Evolutionary conservation across 1,140 invertebrate genomes (phyloP), one percentile per base, ranked within the genome.

Genomic region (Zaprionus inermis): DNA sequence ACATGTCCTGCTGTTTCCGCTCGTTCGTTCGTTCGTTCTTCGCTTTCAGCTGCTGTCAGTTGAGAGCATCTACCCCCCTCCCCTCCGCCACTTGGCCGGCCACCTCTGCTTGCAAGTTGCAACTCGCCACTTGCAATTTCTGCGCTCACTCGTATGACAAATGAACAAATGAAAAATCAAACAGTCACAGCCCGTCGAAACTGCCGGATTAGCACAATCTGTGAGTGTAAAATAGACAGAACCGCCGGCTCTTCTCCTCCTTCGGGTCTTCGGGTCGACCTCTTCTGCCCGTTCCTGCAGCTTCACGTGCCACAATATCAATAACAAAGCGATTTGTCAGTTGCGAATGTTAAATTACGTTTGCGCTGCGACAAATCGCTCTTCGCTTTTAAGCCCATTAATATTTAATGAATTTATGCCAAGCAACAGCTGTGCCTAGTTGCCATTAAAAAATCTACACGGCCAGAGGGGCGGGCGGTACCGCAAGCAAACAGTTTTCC

Each of bases 151-250:
- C 44, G 36, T 28, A 24, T 85, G 78, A 85, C 78, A 84, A 83
- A 84, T 76, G 80, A 76, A 72, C 81, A 78, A 78, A 81, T 78
- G 74, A 81, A 81, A 78, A 81, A 75, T 77, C 81, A 80, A 84
- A 71, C 49, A 77, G 66, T 71, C 63, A 30, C 11, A 64, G 59
- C 38, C 36, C 44, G 67, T 64, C 49, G 60, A 41, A 65, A 16
- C 44, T 65, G 44, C 30, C 34, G 61, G 65, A 75, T 72, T 74
- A 74, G 69, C 59, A 67, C 44, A 49, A 49, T 49, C 44, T 22
- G 44, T 20, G 18, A 49, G 52, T 49, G 41, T n/a, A 6, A 24
- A 28, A 22, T 34, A 59, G 32, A 3, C 46, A 49, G 36, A 10
- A 0, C 30, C 30, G 6, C 2, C 7, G n/a, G 6, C 16, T 16